phyloP scores from a whole-genome alignment of 2,888 invertebrate species.

The Agrochola macilenta region DNA sequence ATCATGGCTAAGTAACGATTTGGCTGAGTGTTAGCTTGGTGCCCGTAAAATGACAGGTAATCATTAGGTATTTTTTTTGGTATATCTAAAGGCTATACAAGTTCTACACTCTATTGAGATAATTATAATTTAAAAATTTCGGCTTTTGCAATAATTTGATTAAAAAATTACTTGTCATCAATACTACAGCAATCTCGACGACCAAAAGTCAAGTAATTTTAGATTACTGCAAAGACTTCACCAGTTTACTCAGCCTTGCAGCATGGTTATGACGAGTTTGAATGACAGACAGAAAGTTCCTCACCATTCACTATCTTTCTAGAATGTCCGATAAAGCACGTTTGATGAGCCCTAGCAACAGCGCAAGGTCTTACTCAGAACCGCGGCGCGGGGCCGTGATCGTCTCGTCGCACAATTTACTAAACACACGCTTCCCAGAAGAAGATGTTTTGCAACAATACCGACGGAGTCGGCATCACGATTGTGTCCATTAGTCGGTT shows the following conservation, averaged over 20 bases:
- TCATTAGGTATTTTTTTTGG: not conserved
- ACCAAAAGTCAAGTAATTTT: not conserved
- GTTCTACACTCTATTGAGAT: not conserved
- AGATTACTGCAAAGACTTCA: no score
- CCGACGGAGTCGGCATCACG: conserved; percentile 43
- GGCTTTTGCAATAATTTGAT: not conserved
- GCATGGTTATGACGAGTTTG: not conserved
- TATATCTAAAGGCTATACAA: not conserved
- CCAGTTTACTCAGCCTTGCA: not conserved
- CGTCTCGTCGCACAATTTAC: conserved; percentile 53
- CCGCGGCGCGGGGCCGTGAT: conserved; percentile 18
- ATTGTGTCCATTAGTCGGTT: conserved; percentile 32
- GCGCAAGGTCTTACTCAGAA: conserved; percentile 44
- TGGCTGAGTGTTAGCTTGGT: not conserved
- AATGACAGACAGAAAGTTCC: not conserved
- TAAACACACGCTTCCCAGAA: conserved; percentile 65
- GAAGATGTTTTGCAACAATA: conserved; percentile 63
- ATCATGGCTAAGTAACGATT: not conserved
- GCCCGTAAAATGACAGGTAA: no score
- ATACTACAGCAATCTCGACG: not conserved
- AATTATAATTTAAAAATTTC: not conserved
- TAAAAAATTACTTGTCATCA: not conserved
- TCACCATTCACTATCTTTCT: not conserved
- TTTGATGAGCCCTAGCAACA: conserved; percentile 37
- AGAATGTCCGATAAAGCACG: conserved; percentile 7